phyloP scores from a whole-genome alignment of 2,888 invertebrate species.

The Drosophila percnosoma region DNA sequence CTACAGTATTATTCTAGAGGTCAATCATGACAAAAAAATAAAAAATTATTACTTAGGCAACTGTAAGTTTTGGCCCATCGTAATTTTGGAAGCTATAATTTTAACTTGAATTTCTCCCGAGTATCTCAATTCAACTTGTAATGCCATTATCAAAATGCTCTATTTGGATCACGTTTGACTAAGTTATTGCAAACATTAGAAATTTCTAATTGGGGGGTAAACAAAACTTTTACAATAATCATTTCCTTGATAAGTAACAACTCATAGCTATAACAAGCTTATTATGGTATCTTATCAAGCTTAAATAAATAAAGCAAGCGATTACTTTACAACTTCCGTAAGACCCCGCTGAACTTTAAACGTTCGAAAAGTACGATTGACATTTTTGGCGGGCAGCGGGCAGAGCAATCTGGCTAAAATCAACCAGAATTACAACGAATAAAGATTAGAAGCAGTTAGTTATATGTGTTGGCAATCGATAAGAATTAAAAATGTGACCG shows the following conservation, averaged over 20 bases:
- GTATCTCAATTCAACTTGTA: neutral
- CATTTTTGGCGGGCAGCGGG: constrained; percentile 7
- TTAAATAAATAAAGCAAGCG: neutral
- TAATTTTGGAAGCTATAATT: neutral
- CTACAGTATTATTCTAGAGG: too few relatives aligned
- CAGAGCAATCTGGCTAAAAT: constrained; percentile 2
- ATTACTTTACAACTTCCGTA: neutral
- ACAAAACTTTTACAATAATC: neutral
- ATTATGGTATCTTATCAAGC: neutral
- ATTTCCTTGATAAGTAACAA: neutral
- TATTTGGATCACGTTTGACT: too few relatives aligned
- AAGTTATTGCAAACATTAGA: neutral
- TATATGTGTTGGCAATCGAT: constrained; percentile 22
- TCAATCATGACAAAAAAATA: too few relatives aligned
- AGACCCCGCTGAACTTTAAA: neutral
- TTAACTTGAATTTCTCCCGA: neutral
- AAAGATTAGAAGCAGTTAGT: constrained; percentile 4
- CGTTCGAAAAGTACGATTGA: neutral
- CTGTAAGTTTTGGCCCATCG: neutral
- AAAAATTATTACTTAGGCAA: neutral
- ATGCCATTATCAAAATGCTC: neutral
- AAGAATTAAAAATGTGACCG: constrained; percentile 35
- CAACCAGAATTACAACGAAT: neutral
- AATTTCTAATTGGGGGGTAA: neutral
- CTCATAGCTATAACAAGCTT: neutral